Percentiles rank a stretch among this genome's conserved stretches.
These are phyloP conservation scores for Malurus alboscapulatus DNA, from an alignment of 2,113 vertebrate genomes.

Conservation along the genomic window DNA sequence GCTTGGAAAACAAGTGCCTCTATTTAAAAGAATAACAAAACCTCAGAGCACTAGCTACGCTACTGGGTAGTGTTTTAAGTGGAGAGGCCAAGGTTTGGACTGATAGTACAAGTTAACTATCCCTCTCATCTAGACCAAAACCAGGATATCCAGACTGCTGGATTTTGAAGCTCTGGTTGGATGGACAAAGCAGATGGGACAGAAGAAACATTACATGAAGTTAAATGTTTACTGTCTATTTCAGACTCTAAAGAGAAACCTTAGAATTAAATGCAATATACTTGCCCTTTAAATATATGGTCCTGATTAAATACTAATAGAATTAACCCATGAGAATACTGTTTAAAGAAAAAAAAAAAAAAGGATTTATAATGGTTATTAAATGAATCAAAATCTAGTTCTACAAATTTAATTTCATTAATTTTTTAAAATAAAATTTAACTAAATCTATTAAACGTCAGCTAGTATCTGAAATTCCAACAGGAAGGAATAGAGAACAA, in stretches of 20 bases:
- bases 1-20: background rate
- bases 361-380: background rate
- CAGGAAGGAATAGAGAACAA: background rate
- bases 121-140: background rate
- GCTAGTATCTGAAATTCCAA: background rate
- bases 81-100: background rate
- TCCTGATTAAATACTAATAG: background rate
- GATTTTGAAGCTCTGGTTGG: background rate
- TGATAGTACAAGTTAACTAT: background rate
- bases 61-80: background rate
- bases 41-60: background rate
- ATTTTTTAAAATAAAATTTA: background rate
- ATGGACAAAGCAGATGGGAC: background rate
- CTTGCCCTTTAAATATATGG: rapidly evolving
- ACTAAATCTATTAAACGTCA: background rate
- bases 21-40: background rate
- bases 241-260: background rate
- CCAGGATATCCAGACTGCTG: background rate
- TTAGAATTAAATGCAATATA: background rate
- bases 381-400: background rate
- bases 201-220: background rate
- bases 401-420: background rate
- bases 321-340: background rate
- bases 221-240: background rate
- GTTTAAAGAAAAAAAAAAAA: background rate